These are phyloP conservation scores for Tenebrio molitor DNA, from an alignment of 1,140 invertebrate genomes.

Conservation along the genomic window DNA sequence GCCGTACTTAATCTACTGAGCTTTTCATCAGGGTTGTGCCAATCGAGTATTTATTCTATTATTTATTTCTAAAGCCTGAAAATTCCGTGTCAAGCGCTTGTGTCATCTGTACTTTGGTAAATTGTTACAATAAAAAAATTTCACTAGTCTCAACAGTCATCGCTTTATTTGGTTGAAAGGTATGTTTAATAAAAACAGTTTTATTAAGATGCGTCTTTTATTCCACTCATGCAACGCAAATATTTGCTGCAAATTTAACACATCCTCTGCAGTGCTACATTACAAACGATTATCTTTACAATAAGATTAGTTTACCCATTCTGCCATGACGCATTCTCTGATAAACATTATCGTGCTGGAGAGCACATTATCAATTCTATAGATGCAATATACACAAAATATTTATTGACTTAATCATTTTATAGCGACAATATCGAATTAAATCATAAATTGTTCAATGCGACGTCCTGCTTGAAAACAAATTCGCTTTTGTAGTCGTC, in stretches of 20 bases:
- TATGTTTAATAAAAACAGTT: neutral
- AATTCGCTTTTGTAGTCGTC: slow-evolving; percentile 81
- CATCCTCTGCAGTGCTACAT: neutral
- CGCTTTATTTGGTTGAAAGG: neutral
- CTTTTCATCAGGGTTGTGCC: slow-evolving; percentile 31
- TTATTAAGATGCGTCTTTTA: neutral
- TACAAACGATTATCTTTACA: neutral
- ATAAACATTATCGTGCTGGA: slow-evolving; percentile 1
- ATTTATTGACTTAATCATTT: slow-evolving; percentile 28
- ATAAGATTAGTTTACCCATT: neutral
- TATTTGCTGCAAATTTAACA: too few species aligned
- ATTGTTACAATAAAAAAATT: slow-evolving; percentile 13
- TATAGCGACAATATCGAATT: neutral
- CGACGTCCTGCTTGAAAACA: slow-evolving; percentile 89
- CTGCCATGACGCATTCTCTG: neutral
- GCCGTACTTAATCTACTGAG: slow-evolving; percentile 31
- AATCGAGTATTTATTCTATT: slow-evolving; percentile 37
- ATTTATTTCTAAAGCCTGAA: slow-evolving; percentile 24
- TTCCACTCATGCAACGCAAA: neutral
- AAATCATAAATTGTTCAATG: slow-evolving; percentile 44
- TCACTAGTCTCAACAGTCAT: neutral
- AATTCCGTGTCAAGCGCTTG: slow-evolving; percentile 8
- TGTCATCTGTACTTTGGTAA: slow-evolving; percentile 10
- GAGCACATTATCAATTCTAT: neutral
- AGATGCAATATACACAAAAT: slow-evolving; percentile 10